These are phyloP conservation scores for Albula goreensis DNA, from an alignment of 2,113 vertebrate genomes.

Conservation along the genomic window DNA sequence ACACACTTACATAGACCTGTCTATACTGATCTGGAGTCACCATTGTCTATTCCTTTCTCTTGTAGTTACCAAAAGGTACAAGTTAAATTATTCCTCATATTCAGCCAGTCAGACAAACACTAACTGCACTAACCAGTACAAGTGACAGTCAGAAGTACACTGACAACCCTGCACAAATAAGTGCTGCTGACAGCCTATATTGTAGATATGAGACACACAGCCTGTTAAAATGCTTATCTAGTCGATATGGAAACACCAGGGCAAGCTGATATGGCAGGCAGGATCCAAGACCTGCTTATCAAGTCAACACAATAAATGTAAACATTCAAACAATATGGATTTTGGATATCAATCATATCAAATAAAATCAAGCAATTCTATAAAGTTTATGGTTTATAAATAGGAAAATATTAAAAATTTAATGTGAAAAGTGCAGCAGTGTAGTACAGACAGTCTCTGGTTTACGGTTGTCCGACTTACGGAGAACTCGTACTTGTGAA, in stretches of 20 bases:
- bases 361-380: background rate
- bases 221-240: background rate
- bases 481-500: no score
- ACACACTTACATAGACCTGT: background rate
- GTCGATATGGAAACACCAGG: slow-evolving; percentile 2
- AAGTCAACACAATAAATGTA: background rate
- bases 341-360: background rate
- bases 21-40: background rate
- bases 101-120: background rate
- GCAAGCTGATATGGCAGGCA: background rate
- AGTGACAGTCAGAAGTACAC: no score
- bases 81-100: no score
- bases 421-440: no score
- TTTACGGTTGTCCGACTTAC: no score
- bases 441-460: no score
- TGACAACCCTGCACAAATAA: background rate
- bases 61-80: background rate
- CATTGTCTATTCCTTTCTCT: background rate
- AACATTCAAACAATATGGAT: slow-evolving; percentile 1
- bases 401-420: no score
- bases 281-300: background rate
- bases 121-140: background rate
- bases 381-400: background rate
- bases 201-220: background rate
- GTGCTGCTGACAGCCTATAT: background rate